Evolutionary conservation across 1,140 invertebrate species (phyloP), one percentile per base, ranked within the genome.

Genomic region (Heliconius congener): DNA sequence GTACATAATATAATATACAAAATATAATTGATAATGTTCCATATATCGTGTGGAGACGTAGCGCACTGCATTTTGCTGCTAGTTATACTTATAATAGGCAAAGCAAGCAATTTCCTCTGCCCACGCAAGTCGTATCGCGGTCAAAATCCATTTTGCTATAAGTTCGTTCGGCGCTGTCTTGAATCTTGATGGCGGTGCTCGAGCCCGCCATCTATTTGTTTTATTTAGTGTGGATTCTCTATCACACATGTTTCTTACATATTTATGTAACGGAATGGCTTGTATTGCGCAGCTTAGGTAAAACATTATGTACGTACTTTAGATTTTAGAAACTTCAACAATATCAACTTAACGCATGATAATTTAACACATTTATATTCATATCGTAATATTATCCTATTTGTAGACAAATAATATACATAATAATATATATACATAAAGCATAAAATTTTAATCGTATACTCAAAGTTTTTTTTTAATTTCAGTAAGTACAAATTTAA

Each of bases 101-200:
- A 73, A 77, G 73, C 76, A 77, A 77, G 80, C 81, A 83, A 85
- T 85, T 85, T 83, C 75, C 83, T 76, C 52, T 76, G 73, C 82
- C 79, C 81, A 85, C 84, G 79, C 84, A 82, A 82, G 76, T 73
- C 70, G 78, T 70, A 74, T 77, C 78, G 82, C 81, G 84, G 81
- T 85, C 84, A 85, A 80, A 85, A 82, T 85, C 82, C 81, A 82
- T 82, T 85, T 82, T 79, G 74, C 72, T 80, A 70, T 76, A 80
- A 82, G 46, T 80, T 79, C 46, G 81, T 81, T 83, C 73, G 55
- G 46, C 39, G 72, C 80, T 81, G 80, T 73, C 81, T 76, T 74
- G 82, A 83, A 80, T 80, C 75, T 80, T 76, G 66, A 76, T 76
- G 75, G n/a, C 70, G 19, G 50, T 73, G 19, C 71, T 79, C 34